Base-by-base conservation (phyloP, 1,140 invertebrate genomes). In the Ylistrum balloti region DNA sequence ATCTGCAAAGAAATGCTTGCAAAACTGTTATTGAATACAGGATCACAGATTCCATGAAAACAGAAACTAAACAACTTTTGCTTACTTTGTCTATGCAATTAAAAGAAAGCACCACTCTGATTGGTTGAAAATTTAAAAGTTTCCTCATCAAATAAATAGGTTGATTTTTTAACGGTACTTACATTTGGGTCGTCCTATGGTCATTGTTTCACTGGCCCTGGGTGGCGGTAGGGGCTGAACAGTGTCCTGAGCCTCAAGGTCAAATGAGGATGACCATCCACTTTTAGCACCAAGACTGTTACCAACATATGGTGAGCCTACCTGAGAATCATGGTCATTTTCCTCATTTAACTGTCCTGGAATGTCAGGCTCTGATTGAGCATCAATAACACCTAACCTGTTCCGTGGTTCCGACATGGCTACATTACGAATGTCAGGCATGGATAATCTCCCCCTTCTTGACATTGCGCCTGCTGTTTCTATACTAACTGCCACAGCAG, bases 221-320 rank as follows among this genome's bases (percentile, higher is more conserved):
- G 56, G 56, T 13, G 20, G 20, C n/a, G 7, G 87, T 17, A 88
- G 86, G 13, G 74, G 56, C 35, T 92, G 38, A 7, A 92, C 33
- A 0, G 33, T 85, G 86, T 93, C 92, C n/a, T 38, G 74, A 33
- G 41, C 38, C 35, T 92, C 92, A 33, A 89, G 86, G 17, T 93
- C 92, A 90, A 95, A 93, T 1, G 94, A 92, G 0, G 97, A 97
- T 0, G 97, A 98, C 98, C 98, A 98, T 1, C 97, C 97, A 15
- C 96, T 96, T 95, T 97, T 97, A 38, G 97, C 97, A 95, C 96
- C 96, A 20, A 98, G 94, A 45, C 97, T 98, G 96, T 98, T 98
- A 10, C 98, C 98, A 88, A 89, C 88, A 90, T 92, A 93, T 13
- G 90, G 90, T 20, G 91, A 90, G 17, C 33, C 15, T 74, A 88